phyloP scores from a whole-genome alignment of 2,797 vertebrate genomes.

The Helarctos malayanus region DNA sequence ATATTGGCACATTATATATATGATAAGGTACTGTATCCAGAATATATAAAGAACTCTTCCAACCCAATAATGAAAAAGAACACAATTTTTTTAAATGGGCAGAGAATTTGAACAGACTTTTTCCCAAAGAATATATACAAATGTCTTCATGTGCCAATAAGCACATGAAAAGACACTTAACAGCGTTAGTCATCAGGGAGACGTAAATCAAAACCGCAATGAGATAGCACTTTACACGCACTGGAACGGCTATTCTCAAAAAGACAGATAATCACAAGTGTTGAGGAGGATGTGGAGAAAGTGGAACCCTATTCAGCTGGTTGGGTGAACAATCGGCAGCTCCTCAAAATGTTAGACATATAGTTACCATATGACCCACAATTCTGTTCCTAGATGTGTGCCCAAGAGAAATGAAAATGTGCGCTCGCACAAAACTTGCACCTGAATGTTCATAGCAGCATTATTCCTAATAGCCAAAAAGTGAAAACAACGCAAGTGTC shows the following conservation, averaged over 20 bases:
- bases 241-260: background rate
- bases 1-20: background rate
- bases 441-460: background rate
- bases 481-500: background rate
- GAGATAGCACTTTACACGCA: background rate
- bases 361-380: background rate
- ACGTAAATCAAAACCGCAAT: background rate
- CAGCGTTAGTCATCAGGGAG: background rate
- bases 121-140: background rate
- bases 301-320: background rate
- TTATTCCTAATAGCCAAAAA: background rate
- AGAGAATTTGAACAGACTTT: background rate
- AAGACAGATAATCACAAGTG: background rate
- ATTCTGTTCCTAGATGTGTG: background rate
- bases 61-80: background rate
- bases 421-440: background rate
- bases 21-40: background rate
- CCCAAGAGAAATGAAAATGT: background rate
- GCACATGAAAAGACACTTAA: background rate
- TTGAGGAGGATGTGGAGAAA: background rate
- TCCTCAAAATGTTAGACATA: background rate
- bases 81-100: background rate
- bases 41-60: background rate
- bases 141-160: background rate
- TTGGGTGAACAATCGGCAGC: background rate